Percentiles rank a stretch among this genome's conserved stretches.
phyloP scores from a whole-genome alignment of 2,113 vertebrate species.

The Sakesphorus luctuosus region DNA sequence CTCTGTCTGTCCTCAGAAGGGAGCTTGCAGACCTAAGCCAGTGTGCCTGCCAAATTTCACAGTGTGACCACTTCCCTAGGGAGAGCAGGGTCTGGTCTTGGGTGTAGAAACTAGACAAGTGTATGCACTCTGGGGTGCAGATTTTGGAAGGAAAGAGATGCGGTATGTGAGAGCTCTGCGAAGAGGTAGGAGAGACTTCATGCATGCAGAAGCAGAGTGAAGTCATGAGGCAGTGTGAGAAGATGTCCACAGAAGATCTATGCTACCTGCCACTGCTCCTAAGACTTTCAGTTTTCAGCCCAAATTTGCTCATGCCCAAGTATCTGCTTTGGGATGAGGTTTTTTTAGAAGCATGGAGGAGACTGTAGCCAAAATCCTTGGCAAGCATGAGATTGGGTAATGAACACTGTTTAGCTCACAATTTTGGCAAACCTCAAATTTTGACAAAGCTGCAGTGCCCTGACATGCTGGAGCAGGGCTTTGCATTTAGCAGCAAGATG shows the following conservation, averaged over 20 bases:
- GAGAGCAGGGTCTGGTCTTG: background rate
- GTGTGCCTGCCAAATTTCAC: background rate
- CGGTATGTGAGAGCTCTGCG: background rate
- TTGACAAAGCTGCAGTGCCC: background rate
- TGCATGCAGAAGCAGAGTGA: background rate
- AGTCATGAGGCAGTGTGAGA: background rate
- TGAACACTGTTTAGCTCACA: background rate
- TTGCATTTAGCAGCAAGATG: background rate
- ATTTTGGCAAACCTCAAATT: conserved; percentile 23
- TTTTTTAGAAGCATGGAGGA: background rate
- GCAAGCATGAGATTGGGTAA: background rate
- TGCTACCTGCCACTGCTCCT: background rate
- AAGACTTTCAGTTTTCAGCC: background rate
- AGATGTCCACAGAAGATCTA: fast-evolving
- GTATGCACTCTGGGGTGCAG: background rate
- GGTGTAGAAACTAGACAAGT: background rate
- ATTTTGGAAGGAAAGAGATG: background rate
- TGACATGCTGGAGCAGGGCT: background rate
- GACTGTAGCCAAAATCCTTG: background rate
- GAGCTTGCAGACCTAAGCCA: background rate
- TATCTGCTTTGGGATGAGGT: background rate
- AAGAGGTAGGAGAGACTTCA: background rate
- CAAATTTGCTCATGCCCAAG: background rate
- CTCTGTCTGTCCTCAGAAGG: fast-evolving
- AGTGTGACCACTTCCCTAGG: fast-evolving